A percentile compares a stretch with the other conserved stretches of the same genome.
phyloP scores from a whole-genome alignment of 2,888 invertebrate genomes.

The Athalia rosae region DNA sequence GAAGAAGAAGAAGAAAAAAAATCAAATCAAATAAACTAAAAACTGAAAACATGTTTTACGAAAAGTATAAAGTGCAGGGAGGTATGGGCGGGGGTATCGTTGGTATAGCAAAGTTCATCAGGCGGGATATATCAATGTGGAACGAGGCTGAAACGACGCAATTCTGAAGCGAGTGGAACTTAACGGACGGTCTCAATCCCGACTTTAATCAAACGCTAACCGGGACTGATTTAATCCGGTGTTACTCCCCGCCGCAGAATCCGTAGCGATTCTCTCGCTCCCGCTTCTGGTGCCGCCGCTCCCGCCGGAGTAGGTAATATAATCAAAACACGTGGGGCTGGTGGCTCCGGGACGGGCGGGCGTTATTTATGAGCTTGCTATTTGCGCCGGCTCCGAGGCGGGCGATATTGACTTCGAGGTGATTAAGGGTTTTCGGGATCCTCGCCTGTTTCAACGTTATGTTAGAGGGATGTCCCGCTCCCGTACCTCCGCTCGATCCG shows the following conservation, averaged over 20 bases:
- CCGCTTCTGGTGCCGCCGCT: slow-evolving; percentile 47
- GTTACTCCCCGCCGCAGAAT: slow-evolving; percentile 44
- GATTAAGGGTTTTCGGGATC: slow-evolving; percentile 56
- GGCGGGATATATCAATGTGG: neutral
- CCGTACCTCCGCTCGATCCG: slow-evolving; percentile 14
- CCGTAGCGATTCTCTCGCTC: slow-evolving; percentile 46
- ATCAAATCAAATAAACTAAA: neutral
- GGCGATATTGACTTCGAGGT: slow-evolving; percentile 58
- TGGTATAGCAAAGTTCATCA: slow-evolving; percentile 23
- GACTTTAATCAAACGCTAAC: slow-evolving; percentile 73
- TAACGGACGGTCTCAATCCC: slow-evolving; percentile 66
- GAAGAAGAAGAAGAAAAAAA: no score
- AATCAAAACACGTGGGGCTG: slow-evolving; percentile 70
- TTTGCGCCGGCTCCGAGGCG: slow-evolving; percentile 56
- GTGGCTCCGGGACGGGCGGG: slow-evolving; percentile 61
- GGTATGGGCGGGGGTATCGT: neutral
- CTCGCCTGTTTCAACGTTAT: slow-evolving; percentile 27
- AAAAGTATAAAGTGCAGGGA: neutral
- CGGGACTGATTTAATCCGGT: slow-evolving; percentile 72
- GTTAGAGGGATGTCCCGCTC: slow-evolving; percentile 39
- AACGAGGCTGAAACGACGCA: slow-evolving; percentile 10
- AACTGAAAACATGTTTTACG: neutral
- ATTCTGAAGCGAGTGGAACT: slow-evolving; percentile 38
- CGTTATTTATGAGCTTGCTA: slow-evolving; percentile 72
- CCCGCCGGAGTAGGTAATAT: slow-evolving; percentile 66